Conservation (phyloP, 2,888 invertebrate species). For the Eristalinus aeneus region DNA sequence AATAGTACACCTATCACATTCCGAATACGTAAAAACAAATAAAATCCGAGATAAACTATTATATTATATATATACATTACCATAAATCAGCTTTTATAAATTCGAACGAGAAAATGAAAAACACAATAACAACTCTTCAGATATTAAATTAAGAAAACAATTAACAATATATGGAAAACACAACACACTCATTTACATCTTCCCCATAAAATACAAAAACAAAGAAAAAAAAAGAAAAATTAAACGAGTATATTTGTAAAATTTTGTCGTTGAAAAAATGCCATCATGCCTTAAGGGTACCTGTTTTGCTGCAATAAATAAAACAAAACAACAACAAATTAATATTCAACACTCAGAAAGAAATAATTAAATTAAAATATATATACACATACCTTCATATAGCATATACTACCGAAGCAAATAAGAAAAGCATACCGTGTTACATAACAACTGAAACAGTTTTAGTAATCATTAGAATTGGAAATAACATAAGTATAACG, state of each 20-base stretch:
- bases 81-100: conserved; percentile 39
- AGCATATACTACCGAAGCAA: conserved; percentile 33
- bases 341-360: conserved; percentile 59
- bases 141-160: conserved; percentile 3
- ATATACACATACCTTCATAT: conserved; percentile 16
- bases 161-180: background rate
- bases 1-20: conserved; percentile 29
- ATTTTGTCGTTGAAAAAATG: conserved; percentile 61
- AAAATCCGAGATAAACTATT: conserved; percentile 7
- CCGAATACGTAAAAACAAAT: conserved; percentile 39
- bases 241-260: conserved; percentile 50
- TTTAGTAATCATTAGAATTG: conserved; percentile 36
- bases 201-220: conserved; percentile 28
- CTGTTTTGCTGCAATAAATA: conserved; percentile 65
- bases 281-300: conserved; percentile 72
- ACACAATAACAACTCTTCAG: background rate
- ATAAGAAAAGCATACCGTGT: conserved; percentile 45
- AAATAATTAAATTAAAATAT: conserved; percentile 18
- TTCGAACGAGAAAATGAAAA: conserved; percentile 1
- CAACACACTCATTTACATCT: conserved; percentile 46
- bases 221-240: background rate
- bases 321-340: conserved; percentile 44
- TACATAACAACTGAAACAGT: conserved; percentile 14
- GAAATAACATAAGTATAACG: conserved; percentile 54
- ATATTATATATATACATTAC: conserved; percentile 26